Evolutionary conservation across 2,797 vertebrate genomes (phyloP).

Genomic region (Lagodon rhomboides): DNA sequence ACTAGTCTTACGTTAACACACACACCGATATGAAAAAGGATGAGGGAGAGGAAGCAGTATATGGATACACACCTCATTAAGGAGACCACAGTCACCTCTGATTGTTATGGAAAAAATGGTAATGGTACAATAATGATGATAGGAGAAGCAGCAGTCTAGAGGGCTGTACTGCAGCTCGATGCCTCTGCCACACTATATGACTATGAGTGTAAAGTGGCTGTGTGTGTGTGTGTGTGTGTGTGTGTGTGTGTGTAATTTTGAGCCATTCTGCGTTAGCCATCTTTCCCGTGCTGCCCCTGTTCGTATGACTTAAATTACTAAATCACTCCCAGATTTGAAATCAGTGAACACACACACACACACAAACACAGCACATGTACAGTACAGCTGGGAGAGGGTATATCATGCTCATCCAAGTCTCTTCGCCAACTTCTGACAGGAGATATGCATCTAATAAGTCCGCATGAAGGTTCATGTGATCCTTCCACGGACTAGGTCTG

Average conservation of each 20-base stretch:
- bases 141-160: conserved; percentile 24
- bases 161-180: not conserved
- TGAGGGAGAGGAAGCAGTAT: conserved; percentile 25
- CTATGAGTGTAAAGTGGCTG: not conserved
- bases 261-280: conserved; percentile 67
- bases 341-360: conserved; percentile 44
- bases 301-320: conserved; percentile 55
- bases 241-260: conserved; percentile 40
- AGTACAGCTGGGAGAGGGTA: conserved; percentile 43
- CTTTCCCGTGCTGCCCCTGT: conserved; percentile 46
- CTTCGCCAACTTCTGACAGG: conserved; percentile 70
- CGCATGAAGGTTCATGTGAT: conserved; percentile 38
- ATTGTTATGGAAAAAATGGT: conserved; percentile 34
- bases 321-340: conserved; percentile 81
- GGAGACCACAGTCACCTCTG: conserved; percentile 48
- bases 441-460: conserved; percentile 47
- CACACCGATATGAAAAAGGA: conserved; percentile 23
- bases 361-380: conserved; percentile 15
- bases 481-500: conserved; percentile 30
- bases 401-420: conserved; percentile 65
- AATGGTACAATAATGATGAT: conserved; percentile 35
- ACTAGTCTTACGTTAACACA: not conserved
- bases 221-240: conserved; percentile 31
- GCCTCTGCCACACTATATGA: not conserved
- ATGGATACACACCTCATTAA: conserved; percentile 47